Base-by-base conservation (phyloP, 2,113 vertebrate species). In the Coptodon bakossiorum region DNA sequence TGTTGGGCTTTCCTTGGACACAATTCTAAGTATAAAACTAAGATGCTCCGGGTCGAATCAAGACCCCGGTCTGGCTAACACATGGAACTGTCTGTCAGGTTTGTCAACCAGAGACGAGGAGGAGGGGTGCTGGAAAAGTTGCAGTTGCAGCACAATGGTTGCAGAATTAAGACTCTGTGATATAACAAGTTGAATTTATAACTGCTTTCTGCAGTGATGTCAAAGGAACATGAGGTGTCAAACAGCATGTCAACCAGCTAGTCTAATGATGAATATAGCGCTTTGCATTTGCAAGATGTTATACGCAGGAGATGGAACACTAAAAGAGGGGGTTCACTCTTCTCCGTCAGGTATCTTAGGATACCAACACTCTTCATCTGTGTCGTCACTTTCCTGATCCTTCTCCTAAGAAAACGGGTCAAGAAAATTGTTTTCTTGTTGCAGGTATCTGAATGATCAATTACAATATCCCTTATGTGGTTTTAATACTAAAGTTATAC, bases 291-390 rank as follows among this genome's bases (percentile, higher is more conserved):
- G 0, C 59, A 31, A 50, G 24, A 12, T 14, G 7, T 6, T 19
- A 12, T 48, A n/a, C 4, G 7, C 9, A 4, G 24, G 3, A 16
- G 10, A 9, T 8, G 2, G 24, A 22, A 36, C 66, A 43, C 10
- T 43, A 7, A 22, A 24, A 24, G n/a, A 24, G n/a, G 4, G 11
- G n/a, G 53, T 78, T 29, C 45, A 17, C 73, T 19, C 27, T 78
- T 13, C 27, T 50, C 45, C 10, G 2, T 12, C 24, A n/a, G n/a
- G n/a, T n/a, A n/a, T 98, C 7, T 97, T 96, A 5, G 98, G 98
- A 91, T 99, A 99, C 98, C 99, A 99, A 86, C 94, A 96, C 89
- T 99, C 99, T 14, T 96, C 98, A 85, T 99, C 98, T 2, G 96
- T 95, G 86, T 99, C 98, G 48, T 97, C 98, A 88, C 97, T 98